Conservation (phyloP, 2,113 vertebrate genomes). For the Pluvianellus socialis region DNA sequence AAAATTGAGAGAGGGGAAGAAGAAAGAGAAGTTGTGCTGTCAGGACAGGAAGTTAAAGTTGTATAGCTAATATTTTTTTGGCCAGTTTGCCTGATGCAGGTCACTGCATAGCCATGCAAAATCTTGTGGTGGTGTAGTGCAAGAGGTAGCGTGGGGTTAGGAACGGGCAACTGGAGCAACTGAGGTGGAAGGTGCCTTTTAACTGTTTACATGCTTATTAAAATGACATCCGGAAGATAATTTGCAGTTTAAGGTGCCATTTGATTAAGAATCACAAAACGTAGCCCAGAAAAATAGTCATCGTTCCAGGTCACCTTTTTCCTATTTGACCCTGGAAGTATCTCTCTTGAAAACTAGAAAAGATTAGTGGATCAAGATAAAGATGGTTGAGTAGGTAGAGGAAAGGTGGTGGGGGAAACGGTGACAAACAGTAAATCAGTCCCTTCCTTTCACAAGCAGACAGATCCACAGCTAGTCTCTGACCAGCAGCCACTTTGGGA, state of each 20-base stretch:
- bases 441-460: rapidly evolving
- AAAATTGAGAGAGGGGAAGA: neutral
- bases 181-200: neutral
- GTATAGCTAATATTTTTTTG: neutral
- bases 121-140: neutral
- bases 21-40: neutral
- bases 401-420: neutral
- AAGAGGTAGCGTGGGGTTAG: neutral
- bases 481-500: neutral
- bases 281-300: neutral
- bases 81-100: neutral
- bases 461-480: neutral
- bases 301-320: neutral
- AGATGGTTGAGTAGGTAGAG: neutral
- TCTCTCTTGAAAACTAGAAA: neutral
- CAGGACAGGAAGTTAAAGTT: neutral
- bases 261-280: neutral
- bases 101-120: neutral
- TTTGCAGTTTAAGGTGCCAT: neutral
- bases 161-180: neutral
- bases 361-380: neutral
- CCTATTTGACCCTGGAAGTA: neutral
- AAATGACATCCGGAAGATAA: neutral
- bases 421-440: neutral
- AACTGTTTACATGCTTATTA: neutral